A percentile compares a stretch with the other conserved stretches of the same genome.
These are phyloP conservation scores for Rhogogaster chlorosoma DNA, from an alignment of 2,888 invertebrate genomes.

Conservation along the genomic window DNA sequence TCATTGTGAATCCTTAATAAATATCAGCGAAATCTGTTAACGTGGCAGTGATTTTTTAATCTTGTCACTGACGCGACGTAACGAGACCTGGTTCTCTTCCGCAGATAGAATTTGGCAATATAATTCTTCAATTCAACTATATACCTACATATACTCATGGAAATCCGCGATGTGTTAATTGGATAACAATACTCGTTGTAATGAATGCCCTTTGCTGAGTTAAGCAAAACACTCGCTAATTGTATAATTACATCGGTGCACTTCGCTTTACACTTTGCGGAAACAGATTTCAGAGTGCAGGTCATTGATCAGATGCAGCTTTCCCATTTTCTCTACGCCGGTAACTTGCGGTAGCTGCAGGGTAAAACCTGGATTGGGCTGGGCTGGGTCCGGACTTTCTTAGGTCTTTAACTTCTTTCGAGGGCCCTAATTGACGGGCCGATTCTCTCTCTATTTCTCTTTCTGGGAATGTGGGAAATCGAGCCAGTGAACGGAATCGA, in stretches of 20 bases:
- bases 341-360: neutral
- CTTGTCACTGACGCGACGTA: neutral
- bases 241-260: neutral
- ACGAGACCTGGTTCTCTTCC: neutral
- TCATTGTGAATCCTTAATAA: neutral
- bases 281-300: neutral
- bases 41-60: neutral
- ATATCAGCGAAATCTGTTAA: neutral
- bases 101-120: neutral
- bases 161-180: neutral
- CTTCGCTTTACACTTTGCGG: neutral
- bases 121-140: neutral
- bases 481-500: neutral
- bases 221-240: neutral
- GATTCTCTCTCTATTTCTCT: neutral
- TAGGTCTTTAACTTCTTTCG: neutral
- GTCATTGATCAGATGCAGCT: constrained; percentile 44
- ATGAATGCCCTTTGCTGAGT: neutral
- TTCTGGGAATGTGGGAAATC: neutral
- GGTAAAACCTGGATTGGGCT: neutral
- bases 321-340: constrained; percentile 43
- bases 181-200: neutral
- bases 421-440: neutral
- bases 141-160: neutral
- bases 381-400: neutral